These are phyloP conservation scores for Capromys pilorides DNA, from an alignment of 2,797 vertebrate species.

Conservation along the genomic window DNA sequence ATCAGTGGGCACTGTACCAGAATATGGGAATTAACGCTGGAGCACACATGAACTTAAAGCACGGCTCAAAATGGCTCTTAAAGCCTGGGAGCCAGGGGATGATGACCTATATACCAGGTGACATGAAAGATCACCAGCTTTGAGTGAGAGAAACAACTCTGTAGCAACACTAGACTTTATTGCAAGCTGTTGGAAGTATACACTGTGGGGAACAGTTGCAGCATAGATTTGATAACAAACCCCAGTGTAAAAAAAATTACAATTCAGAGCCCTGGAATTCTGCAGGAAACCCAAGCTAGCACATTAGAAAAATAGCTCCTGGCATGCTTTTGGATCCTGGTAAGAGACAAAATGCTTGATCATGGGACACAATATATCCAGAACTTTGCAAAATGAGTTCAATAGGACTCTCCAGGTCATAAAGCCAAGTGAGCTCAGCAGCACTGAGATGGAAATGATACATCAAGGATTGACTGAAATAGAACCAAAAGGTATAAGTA, in stretches of 20 bases:
- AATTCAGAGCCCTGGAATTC: constrained; percentile 20
- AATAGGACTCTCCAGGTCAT: constrained; percentile 14
- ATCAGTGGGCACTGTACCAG: not conserved
- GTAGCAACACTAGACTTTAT: not conserved
- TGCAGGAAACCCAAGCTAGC: not conserved
- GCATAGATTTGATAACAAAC: not conserved
- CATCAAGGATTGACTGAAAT: constrained; percentile 20
- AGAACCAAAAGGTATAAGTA: constrained; percentile 14
- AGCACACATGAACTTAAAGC: not conserved
- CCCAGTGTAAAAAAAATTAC: not conserved
- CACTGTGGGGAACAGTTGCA: not conserved
- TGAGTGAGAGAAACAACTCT: constrained; percentile 16
- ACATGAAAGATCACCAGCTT: constrained; percentile 1
- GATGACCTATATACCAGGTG: not conserved
- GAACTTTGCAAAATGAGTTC: constrained; percentile 34
- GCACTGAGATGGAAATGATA: constrained; percentile 31
- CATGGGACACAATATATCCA: not conserved
- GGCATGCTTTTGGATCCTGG: not conserved
- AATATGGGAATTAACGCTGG: not conserved
- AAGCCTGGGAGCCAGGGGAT: not conserved
- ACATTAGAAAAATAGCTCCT: constrained; percentile 29
- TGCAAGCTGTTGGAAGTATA: not conserved
- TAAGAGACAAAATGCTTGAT: constrained; percentile 24
- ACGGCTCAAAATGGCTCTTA: not conserved
- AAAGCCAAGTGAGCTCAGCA: constrained; percentile 21